Evolutionary conservation across 2,797 vertebrate species (phyloP).

Genomic region (Sebastes minor): DNA sequence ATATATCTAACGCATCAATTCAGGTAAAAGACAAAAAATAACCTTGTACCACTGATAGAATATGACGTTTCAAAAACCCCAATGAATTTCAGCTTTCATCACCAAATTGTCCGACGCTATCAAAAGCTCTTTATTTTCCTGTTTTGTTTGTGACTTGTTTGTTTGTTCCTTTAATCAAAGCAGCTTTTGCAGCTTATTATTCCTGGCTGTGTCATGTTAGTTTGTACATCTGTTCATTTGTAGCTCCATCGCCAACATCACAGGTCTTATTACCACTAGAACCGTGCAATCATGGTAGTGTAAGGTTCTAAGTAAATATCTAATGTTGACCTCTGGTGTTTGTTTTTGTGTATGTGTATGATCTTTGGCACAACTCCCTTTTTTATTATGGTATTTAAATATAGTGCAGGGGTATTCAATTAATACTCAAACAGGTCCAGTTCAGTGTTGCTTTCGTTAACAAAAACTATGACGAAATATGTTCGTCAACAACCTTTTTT

Average conservation of each 20-base stretch:
- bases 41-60: not conserved
- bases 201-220: not conserved
- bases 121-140: conserved; percentile 2
- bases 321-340: not conserved
- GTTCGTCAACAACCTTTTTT: too few species aligned
- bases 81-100: not conserved
- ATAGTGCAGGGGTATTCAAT: too few species aligned
- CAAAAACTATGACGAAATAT: too few species aligned
- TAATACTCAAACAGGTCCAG: too few species aligned
- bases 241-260: conserved; percentile 5
- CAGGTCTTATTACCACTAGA: not conserved
- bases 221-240: conserved; percentile 35
- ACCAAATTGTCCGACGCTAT: not conserved
- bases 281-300: not conserved
- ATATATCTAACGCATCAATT: not conserved
- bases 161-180: conserved; percentile 35
- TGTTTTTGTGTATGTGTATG: not conserved
- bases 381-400: too few species aligned
- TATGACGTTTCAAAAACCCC: not conserved
- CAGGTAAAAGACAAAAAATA: not conserved
- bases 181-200: conserved; percentile 6
- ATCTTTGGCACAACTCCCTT: not conserved
- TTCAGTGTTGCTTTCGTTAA: too few species aligned
- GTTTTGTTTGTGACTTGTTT: conserved; percentile 4
- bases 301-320: not conserved